These are phyloP conservation scores for Brienomyrus longianalis DNA, from an alignment of 2,113 vertebrate species.

Conservation along the genomic window DNA sequence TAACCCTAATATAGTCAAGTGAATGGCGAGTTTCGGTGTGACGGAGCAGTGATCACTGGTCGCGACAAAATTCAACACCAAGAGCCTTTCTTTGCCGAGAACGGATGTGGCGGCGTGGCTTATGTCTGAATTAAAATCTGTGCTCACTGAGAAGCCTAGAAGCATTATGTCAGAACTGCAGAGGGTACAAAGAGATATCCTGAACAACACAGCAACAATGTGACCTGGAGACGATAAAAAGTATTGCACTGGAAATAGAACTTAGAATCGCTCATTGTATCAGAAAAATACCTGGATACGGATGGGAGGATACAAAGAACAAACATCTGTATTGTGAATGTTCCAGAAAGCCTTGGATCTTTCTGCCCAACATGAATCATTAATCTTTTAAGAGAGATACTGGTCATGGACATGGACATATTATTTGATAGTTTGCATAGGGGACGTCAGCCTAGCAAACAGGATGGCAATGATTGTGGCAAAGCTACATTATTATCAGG, in stretches of 20 bases:
- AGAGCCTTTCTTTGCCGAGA: neutral
- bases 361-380: neutral
- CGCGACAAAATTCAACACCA: neutral
- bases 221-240: neutral
- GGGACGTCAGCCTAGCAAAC: neutral
- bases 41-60: neutral
- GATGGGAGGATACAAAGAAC: neutral
- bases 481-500: neutral
- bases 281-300: neutral
- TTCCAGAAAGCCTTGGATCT: neutral
- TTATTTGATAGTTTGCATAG: neutral
- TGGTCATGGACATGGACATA: neutral
- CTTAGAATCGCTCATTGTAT: neutral
- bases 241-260: neutral
- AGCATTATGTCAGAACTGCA: neutral
- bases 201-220: neutral
- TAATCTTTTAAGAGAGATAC: neutral
- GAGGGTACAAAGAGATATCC: neutral
- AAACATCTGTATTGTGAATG: neutral
- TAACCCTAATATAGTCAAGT: neutral
- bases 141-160: neutral
- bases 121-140: neutral
- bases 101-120: neutral
- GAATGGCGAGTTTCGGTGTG: neutral
- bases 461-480: neutral